These are phyloP conservation scores for Lepidocolaptes lacrymiger DNA, from an alignment of 2,797 vertebrate species.

Conservation along the genomic window DNA sequence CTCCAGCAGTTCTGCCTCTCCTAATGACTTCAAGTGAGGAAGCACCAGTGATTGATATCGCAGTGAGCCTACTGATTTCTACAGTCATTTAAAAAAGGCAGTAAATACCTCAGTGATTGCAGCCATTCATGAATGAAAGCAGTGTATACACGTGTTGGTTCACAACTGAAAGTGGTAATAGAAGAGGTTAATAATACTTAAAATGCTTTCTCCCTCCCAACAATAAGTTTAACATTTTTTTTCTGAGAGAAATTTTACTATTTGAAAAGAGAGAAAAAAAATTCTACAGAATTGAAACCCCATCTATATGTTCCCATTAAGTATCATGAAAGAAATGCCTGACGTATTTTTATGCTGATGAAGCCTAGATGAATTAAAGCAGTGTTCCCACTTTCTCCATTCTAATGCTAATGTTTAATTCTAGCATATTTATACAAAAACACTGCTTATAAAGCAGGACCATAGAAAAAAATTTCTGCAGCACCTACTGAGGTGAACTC, in stretches of 20 bases:
- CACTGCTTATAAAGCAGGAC: background rate
- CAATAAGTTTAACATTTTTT: background rate
- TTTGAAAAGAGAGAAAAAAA: background rate
- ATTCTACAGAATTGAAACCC: background rate
- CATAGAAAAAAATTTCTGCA: background rate
- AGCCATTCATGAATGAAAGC: slow-evolving; percentile 3
- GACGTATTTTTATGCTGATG: background rate
- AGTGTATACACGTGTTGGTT: background rate
- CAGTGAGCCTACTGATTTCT: background rate
- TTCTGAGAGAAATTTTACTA: background rate
- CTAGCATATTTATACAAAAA: background rate
- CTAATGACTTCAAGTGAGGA: background rate
- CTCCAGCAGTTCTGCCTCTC: background rate
- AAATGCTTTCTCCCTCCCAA: background rate
- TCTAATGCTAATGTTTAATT: slow-evolving; percentile 31
- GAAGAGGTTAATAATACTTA: background rate
- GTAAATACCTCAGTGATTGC: slow-evolving; percentile 35
- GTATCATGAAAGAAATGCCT: background rate
- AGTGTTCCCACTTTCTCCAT: background rate
- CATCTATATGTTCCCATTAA: background rate
- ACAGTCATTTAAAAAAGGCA: background rate
- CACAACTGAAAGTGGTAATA: background rate
- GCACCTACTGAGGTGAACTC: background rate
- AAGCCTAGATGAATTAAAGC: slow-evolving; percentile 9
- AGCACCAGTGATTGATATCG: background rate